These are phyloP conservation scores for Diadumene lineata DNA, from an alignment of 92 coral and sea anemone species.

Conservation along the genomic window DNA sequence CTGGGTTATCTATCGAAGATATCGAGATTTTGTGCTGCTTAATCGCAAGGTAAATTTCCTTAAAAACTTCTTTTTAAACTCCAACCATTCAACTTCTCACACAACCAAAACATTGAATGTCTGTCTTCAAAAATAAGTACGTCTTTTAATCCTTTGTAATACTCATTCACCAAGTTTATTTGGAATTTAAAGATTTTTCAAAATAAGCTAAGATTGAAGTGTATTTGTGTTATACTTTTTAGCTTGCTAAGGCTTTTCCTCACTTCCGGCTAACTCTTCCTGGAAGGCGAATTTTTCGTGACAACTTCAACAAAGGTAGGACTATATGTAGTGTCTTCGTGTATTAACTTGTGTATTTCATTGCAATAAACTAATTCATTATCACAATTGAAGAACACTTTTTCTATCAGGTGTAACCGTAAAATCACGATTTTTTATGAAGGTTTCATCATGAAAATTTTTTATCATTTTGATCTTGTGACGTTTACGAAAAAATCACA, in stretches of 20 bases:
- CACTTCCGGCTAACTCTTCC: conserved; percentile 85
- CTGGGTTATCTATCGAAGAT: conserved; percentile 94
- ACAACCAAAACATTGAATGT: background rate
- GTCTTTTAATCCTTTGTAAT: background rate
- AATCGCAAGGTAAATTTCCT: conserved; percentile 76
- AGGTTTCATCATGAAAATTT: too few species aligned
- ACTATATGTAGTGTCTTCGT: background rate
- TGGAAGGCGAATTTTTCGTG: conserved; percentile 75
- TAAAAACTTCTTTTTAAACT: too few species aligned
- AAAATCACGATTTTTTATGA: too few species aligned
- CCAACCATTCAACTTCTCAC: background rate
- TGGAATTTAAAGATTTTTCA: too few species aligned
- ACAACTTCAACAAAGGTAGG: conserved; percentile 89
- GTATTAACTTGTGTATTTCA: too few species aligned
- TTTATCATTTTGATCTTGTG: too few species aligned
- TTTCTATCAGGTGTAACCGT: too few species aligned
- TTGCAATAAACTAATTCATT: too few species aligned
- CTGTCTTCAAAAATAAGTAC: background rate
- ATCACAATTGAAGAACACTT: too few species aligned
- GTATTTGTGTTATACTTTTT: background rate
- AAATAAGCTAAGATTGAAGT: too few species aligned
- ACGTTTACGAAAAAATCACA: too few species aligned
- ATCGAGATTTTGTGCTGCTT: conserved; percentile 84
- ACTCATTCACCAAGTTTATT: too few species aligned
- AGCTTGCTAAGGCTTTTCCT: conserved; percentile 79